phyloP scores from a whole-genome alignment of 2,113 vertebrate genomes.

The Oreocharis arfaki region DNA sequence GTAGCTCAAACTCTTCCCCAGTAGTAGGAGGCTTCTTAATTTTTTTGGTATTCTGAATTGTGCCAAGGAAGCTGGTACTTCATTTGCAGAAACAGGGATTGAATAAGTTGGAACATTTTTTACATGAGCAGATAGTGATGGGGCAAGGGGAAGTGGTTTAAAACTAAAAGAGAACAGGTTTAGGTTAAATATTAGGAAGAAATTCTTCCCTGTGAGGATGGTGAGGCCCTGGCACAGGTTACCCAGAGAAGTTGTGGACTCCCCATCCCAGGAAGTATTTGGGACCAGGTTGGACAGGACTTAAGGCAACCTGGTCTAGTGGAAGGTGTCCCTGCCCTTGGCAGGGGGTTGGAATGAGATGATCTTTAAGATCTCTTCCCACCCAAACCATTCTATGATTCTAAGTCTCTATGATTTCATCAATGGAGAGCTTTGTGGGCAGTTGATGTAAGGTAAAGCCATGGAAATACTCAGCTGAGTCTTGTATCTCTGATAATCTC shows the following conservation, averaged over 20 bases:
- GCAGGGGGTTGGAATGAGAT: neutral
- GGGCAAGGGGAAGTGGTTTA: neutral
- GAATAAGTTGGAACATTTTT: neutral
- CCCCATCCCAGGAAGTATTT: neutral
- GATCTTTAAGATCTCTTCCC: neutral
- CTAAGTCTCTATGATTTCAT: neutral
- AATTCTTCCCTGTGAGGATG: neutral
- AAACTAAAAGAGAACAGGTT: neutral
- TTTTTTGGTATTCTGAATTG: neutral
- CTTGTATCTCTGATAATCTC: neutral
- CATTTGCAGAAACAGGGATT: neutral
- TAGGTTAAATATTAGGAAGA: neutral
- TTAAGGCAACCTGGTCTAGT: neutral
- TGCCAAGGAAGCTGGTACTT: neutral
- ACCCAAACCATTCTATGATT: neutral
- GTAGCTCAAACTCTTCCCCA: neutral
- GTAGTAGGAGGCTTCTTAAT: constrained; percentile 10
- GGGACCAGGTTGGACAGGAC: neutral
- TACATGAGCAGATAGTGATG: neutral
- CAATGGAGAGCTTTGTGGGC: neutral
- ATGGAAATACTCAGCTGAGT: neutral
- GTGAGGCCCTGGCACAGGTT: neutral
- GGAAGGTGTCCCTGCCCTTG: neutral
- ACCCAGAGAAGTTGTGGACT: neutral
- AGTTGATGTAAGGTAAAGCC: neutral